A percentile compares a stretch with the other conserved stretches of the same genome.
Evolutionary conservation across 2,113 vertebrate species (phyloP).

Genomic region (Percina caprodes): DNA sequence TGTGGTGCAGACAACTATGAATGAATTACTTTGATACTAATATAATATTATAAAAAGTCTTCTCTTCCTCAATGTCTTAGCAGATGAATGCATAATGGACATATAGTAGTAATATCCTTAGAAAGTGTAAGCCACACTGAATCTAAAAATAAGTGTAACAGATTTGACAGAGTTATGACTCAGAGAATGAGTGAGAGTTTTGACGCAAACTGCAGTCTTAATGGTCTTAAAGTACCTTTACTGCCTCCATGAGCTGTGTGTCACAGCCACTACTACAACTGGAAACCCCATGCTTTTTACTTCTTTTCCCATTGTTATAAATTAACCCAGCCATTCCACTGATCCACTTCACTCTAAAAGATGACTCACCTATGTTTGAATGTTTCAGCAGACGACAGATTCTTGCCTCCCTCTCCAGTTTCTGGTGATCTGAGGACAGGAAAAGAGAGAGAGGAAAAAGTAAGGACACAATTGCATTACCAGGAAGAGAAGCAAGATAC

Average conservation of each 20-base stretch:
- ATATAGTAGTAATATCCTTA: neutral
- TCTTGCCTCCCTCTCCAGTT: slow-evolving; percentile 80
- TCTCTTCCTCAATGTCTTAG: neutral
- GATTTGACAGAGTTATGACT: neutral
- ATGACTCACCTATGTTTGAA: slow-evolving; percentile 79
- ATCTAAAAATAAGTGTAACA: neutral
- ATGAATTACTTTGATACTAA: neutral
- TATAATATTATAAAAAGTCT: neutral
- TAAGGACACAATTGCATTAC: neutral
- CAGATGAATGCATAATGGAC: neutral
- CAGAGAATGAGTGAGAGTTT: neutral
- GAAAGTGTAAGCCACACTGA: neutral
- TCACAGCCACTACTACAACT: neutral
- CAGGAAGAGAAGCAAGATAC: neutral
- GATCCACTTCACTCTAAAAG: neutral
- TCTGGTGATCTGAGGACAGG: slow-evolving; percentile 78
- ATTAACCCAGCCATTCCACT: neutral
- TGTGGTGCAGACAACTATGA: neutral
- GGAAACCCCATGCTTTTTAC: neutral
- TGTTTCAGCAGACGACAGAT: slow-evolving; percentile 83
- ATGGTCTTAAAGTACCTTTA: neutral
- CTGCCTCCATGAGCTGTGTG: neutral
- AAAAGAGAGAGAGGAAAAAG: slow-evolving; percentile 14
- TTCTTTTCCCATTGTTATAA: neutral
- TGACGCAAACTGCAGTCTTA: neutral